Base-by-base conservation (phyloP, 2,888 invertebrate genomes). In the Agrilus mali region DNA sequence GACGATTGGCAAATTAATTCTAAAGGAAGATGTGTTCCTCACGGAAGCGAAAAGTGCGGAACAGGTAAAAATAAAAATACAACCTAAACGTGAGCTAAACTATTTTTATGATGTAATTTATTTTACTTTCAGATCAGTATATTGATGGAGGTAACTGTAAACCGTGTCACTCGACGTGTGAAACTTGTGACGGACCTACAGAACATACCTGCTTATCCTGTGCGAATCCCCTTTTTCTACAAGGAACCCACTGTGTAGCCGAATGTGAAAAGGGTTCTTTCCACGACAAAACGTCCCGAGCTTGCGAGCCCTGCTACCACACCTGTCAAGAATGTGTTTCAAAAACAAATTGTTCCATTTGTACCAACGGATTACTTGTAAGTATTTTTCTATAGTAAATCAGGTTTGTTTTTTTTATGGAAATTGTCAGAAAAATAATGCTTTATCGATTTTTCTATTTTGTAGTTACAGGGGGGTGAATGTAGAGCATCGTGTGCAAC, bases 151-250 rank as follows among this genome's bases (percentile, higher is more conserved):
- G 73, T 35, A 72, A 72, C 37, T 92, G 92, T 62, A 77, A 77
- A 48, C 71, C 75, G 4, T 92, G 90, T 58, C 82, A 86, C 59
- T 73, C 75, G 3, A 80, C 82, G 1, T 92, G 92, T 57, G 84
- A 84, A 50, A 79, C 82, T n/a, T 92, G 92, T 61, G 81, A 78
- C 47, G 89, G 87, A 0, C 74, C 79, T 4, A 76, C 78, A n/a
- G 80, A 80, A 31, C 72, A 72, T 34, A 76, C 79, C 43, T 88
- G 88, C 62, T 67, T 86, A 22, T 80, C 85, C 31, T 88, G 87
- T 55, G 74, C 74, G n/a, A 74, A 76, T 41, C 80, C 86, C 16
- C 70, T 85, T 40, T 71, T 86, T 38, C 71, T 86, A 16, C 82
- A 87, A 60, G 77, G 79, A 45, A 72, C 73, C 47, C 77, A 77